Conservation (phyloP, 1,140 invertebrate genomes). For the Hestina assimilis region DNA sequence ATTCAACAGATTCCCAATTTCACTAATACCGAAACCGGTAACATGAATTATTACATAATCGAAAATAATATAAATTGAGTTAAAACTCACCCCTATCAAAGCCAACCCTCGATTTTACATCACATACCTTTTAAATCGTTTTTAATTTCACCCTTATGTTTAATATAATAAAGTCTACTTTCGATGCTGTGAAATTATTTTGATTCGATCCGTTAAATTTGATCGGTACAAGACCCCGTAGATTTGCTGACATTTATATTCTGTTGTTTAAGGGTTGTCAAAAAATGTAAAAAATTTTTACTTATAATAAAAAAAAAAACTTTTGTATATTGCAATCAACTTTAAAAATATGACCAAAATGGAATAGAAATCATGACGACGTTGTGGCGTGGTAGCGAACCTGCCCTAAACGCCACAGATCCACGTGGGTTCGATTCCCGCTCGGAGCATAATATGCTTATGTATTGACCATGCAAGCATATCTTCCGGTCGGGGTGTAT, state of each 20-base stretch:
- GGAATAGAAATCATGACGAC: too few species aligned
- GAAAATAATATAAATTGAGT: conserved; percentile 25
- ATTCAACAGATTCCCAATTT: too few species aligned
- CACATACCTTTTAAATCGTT: too few species aligned
- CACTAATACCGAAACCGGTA: neutral
- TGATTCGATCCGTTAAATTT: conserved; percentile 26
- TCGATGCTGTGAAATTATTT: neutral
- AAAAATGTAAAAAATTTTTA: neutral
- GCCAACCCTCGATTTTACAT: neutral
- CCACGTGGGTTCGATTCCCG: too few species aligned
- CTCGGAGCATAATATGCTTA: too few species aligned
- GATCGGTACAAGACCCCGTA: neutral
- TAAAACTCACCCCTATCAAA: conserved; percentile 14
- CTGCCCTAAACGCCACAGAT: too few species aligned
- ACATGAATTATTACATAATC: conserved; percentile 20
- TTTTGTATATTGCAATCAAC: too few species aligned
- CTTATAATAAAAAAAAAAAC: too few species aligned
- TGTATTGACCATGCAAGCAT: too few species aligned
- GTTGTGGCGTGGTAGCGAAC: too few species aligned
- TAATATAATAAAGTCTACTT: neutral
- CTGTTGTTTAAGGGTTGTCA: conserved; percentile 19
- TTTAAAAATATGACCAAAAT: too few species aligned
- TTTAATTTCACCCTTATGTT: conserved; percentile 10
- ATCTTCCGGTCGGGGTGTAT: too few species aligned
- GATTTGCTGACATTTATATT: conserved; percentile 24